Conservation (phyloP, 1,140 invertebrate genomes). For the Temnothorax nylanderi region DNA sequence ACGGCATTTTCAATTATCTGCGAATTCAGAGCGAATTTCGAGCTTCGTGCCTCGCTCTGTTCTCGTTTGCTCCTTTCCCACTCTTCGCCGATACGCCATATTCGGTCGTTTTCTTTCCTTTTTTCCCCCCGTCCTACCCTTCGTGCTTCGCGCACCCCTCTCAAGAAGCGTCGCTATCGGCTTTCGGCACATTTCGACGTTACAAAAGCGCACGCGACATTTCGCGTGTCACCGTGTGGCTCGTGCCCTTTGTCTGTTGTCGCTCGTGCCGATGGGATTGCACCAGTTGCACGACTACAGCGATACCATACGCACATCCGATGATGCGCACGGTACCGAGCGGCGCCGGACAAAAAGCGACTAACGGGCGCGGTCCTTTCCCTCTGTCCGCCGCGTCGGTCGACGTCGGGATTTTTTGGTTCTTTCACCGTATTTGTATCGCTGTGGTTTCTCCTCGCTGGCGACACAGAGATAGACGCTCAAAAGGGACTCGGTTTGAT, state of each 20-base stretch:
- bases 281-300: slow-evolving; percentile 7
- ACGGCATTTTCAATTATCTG: slow-evolving; percentile 60
- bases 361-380: slow-evolving; percentile 8
- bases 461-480: background rate
- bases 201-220: slow-evolving; percentile 63
- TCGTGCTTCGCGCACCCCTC: background rate
- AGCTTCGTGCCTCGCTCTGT: slow-evolving; percentile 15
- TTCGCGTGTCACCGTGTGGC: slow-evolving; percentile 31
- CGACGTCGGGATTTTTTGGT: slow-evolving; percentile 25
- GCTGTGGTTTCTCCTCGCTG: background rate
- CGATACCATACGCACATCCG: slow-evolving; percentile 18
- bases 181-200: slow-evolving; percentile 45
- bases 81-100: background rate
- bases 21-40: slow-evolving; percentile 46
- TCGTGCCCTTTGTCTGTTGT: slow-evolving; percentile 61
- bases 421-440: background rate
- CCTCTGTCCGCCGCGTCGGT: background rate
- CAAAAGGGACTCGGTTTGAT: slow-evolving; percentile 10
- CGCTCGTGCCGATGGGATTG: slow-evolving; percentile 44
- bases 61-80: slow-evolving; percentile 27
- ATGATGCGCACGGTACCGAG: background rate
- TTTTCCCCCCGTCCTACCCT: background rate
- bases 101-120: background rate
- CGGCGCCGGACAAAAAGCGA: slow-evolving; percentile 13
- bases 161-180: slow-evolving; percentile 59